These are phyloP conservation scores for Taenaris catops DNA, from an alignment of 2,888 invertebrate genomes.

Conservation along the genomic window DNA sequence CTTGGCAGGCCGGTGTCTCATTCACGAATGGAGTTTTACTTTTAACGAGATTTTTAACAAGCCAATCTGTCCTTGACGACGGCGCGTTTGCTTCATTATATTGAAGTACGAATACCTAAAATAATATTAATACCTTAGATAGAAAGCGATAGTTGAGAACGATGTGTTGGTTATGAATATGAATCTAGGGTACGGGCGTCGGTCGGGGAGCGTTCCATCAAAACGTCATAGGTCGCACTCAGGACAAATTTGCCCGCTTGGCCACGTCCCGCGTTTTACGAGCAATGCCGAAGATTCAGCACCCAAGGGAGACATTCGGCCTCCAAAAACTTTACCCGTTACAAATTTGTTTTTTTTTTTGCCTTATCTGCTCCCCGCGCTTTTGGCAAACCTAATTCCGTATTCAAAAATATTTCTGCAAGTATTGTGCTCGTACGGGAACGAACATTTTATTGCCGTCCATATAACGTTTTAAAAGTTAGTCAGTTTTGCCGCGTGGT, in stretches of 20 bases:
- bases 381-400: conserved; percentile 79
- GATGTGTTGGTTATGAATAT: conserved; percentile 73
- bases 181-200: conserved; percentile 72
- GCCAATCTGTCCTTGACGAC: conserved; percentile 12
- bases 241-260: conserved; percentile 77
- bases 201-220: conserved; percentile 74
- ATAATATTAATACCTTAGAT: no score
- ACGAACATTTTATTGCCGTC: conserved; percentile 74
- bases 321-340: conserved; percentile 80
- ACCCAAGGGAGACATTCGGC: conserved; percentile 77
- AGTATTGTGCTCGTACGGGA: conserved; percentile 76
- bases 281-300: conserved; percentile 78
- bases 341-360: conserved; percentile 79
- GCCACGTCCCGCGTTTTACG: conserved; percentile 79
- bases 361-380: conserved; percentile 78
- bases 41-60: conserved; percentile 44
- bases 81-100: conserved; percentile 10
- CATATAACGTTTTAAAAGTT: conserved; percentile 80
- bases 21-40: conserved; percentile 39
- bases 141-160: conserved; percentile 37
- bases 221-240: conserved; percentile 78
- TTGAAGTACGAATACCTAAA: no score
- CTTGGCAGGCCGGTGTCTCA: no score
- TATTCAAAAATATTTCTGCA: conserved; percentile 80
- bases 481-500: conserved; percentile 61